Conservation (phyloP, 2,888 invertebrate species). For the Latrodectus hesperus region DNA sequence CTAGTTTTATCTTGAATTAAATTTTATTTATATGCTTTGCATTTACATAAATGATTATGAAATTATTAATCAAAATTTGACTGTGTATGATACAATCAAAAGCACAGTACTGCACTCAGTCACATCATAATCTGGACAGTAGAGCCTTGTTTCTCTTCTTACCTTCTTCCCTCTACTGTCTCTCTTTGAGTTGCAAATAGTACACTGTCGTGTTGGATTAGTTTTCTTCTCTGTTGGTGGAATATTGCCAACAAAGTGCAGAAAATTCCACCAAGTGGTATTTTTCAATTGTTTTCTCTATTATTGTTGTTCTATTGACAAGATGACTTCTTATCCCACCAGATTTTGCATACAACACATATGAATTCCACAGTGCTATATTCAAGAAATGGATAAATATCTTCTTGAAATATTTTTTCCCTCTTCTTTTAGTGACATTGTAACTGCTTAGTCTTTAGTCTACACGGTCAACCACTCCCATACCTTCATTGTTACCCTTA, state of each 20-base stretch:
- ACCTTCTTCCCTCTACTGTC: no score
- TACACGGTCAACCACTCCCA: conserved; percentile 4
- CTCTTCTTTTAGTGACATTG: conserved; percentile 26
- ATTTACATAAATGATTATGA: neutral
- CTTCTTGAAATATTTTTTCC: neutral
- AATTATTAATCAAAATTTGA: no score
- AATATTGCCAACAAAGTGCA: conserved; percentile 5
- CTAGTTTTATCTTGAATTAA: neutral
- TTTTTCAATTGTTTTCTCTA: conserved; percentile 1
- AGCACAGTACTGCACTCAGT: no score
- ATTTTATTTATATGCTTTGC: neutral
- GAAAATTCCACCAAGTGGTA: conserved; percentile 1
- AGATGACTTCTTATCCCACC: conserved; percentile 8
- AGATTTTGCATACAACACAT: conserved; percentile 27
- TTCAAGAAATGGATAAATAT: neutral
- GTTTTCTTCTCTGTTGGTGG: no score
- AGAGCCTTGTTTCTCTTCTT: no score
- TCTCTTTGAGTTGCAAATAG: no score
- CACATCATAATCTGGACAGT: no score
- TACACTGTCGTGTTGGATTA: no score
- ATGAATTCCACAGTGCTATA: conserved; percentile 44
- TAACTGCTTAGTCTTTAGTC: conserved; percentile 5
- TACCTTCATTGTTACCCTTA: neutral
- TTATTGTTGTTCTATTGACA: neutral
- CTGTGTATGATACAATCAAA: no score